Evolutionary conservation across 2,888 invertebrate species (phyloP).

Genomic region (Drosophila diplacantha): DNA sequence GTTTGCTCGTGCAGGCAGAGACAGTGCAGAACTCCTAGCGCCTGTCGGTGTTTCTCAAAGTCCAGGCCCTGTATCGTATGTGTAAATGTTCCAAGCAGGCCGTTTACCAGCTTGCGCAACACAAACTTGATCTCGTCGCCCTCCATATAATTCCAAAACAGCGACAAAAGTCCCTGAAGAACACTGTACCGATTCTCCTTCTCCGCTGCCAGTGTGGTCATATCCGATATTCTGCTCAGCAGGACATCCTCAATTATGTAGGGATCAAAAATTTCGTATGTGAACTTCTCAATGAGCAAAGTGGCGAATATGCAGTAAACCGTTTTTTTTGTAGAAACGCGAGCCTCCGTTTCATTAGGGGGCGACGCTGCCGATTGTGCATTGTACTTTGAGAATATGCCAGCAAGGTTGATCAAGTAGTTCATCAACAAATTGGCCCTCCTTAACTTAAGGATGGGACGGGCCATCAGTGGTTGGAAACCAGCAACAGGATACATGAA

Average conservation of each 20-base stretch:
- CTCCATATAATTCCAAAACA: slow-evolving; percentile 77
- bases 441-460: slow-evolving; percentile 71
- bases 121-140: slow-evolving; percentile 74
- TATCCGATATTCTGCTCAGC: slow-evolving; percentile 78
- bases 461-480: slow-evolving; percentile 83
- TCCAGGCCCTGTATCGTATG: slow-evolving; percentile 75
- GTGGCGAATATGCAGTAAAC: slow-evolving; percentile 80
- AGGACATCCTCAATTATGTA: slow-evolving; percentile 86
- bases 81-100: slow-evolving; percentile 65
- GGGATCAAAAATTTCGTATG: slow-evolving; percentile 81
- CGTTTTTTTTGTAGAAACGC: slow-evolving; percentile 77
- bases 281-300: slow-evolving; percentile 81
- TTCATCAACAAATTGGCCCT: slow-evolving; percentile 71
- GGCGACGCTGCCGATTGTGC: slow-evolving; percentile 25
- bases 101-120: slow-evolving; percentile 73
- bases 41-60: slow-evolving; percentile 77
- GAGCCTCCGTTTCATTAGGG: slow-evolving; percentile 31
- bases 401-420: slow-evolving; percentile 74
- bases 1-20: slow-evolving; percentile 79
- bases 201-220: slow-evolving; percentile 57
- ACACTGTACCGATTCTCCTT: slow-evolving; percentile 71
- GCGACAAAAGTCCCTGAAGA: slow-evolving; percentile 71
- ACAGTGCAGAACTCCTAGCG: slow-evolving; percentile 78
- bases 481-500: slow-evolving; percentile 83
- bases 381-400: slow-evolving; percentile 72